Conservation (phyloP, 2,888 invertebrate species). For the Macrosoma leucophasiata region DNA sequence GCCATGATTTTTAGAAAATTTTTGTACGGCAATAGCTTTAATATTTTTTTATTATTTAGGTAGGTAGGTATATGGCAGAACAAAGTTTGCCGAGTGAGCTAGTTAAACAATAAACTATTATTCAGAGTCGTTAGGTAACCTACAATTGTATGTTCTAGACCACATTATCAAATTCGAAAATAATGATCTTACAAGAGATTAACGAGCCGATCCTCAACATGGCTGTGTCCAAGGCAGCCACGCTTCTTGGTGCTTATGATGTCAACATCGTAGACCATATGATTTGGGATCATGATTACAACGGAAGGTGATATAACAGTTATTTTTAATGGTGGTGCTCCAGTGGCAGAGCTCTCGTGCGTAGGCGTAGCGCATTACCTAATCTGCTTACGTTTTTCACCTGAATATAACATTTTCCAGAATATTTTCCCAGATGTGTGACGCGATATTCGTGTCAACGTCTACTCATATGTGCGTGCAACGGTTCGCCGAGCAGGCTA, state of each 20-base stretch:
- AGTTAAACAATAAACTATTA: too few species aligned
- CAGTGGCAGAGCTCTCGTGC: too few species aligned
- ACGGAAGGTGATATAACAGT: slow-evolving; percentile 46
- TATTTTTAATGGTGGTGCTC: too few species aligned
- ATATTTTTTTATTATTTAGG: too few species aligned
- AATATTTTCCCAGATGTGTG: slow-evolving; percentile 56
- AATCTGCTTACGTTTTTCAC: slow-evolving; percentile 6
- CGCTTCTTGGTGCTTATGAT: slow-evolving; percentile 51
- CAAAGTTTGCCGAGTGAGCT: too few species aligned
- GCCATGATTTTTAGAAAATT: neutral
- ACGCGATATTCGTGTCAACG: slow-evolving; percentile 55
- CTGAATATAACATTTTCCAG: too few species aligned
- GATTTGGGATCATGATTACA: slow-evolving; percentile 52
- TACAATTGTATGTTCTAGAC: too few species aligned
- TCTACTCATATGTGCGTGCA: slow-evolving; percentile 49
- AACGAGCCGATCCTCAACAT: slow-evolving; percentile 54
- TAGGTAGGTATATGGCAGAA: too few species aligned
- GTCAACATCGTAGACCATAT: slow-evolving; percentile 43
- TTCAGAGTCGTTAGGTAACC: too few species aligned
- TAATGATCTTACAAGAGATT: slow-evolving; percentile 57
- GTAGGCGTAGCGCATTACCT: neutral
- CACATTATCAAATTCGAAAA: slow-evolving; percentile 40
- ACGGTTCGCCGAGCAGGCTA: slow-evolving; percentile 46
- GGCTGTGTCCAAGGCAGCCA: slow-evolving; percentile 59
- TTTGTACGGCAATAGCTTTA: too few species aligned